Conservation (phyloP, 2,797 vertebrate genomes). For the Poeciliopsis gracilis region DNA sequence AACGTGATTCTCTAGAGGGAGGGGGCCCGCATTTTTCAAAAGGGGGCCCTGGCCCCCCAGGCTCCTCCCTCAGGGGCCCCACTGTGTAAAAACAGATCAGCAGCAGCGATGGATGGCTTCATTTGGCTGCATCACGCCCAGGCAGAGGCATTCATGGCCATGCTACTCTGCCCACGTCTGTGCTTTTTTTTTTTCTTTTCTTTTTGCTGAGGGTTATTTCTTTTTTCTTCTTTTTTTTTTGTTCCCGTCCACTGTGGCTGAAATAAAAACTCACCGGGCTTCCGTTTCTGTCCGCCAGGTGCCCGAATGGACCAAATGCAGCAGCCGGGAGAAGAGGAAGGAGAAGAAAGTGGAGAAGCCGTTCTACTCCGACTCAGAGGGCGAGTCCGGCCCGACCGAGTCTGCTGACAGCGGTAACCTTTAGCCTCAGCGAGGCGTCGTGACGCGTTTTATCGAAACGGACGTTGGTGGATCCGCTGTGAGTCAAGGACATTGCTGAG, state of each 20-base stretch:
- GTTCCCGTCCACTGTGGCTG: background rate
- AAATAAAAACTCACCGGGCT: conserved; percentile 30
- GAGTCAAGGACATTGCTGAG: background rate
- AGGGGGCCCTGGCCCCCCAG: too few species aligned
- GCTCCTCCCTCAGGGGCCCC: too few species aligned
- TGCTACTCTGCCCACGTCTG: conserved; percentile 56
- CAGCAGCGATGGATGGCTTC: conserved; percentile 56
- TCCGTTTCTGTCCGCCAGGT: conserved; percentile 80
- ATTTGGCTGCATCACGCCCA: conserved; percentile 66
- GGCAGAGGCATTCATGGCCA: conserved; percentile 80
- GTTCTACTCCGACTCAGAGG: conserved; percentile 97
- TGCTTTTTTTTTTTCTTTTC: conserved; percentile 28
- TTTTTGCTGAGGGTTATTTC: conserved; percentile 39
- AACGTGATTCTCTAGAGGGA: too few species aligned
- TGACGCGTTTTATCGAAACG: background rate
- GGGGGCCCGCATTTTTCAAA: too few species aligned
- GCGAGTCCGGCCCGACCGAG: conserved; percentile 95
- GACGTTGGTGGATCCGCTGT: background rate
- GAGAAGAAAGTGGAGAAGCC: conserved; percentile 98
- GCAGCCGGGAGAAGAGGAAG: conserved; percentile 95
- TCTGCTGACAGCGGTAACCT: conserved; percentile 94
- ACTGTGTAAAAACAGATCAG: conserved; percentile 45
- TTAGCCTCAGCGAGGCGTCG: background rate
- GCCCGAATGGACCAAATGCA: conserved; percentile 98
- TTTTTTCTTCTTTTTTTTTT: background rate